A percentile compares a stretch with the other conserved stretches of the same genome.
phyloP scores from a whole-genome alignment of 35 echinoderm and acorn worm genomes.

The Ophiothrix spiculata region DNA sequence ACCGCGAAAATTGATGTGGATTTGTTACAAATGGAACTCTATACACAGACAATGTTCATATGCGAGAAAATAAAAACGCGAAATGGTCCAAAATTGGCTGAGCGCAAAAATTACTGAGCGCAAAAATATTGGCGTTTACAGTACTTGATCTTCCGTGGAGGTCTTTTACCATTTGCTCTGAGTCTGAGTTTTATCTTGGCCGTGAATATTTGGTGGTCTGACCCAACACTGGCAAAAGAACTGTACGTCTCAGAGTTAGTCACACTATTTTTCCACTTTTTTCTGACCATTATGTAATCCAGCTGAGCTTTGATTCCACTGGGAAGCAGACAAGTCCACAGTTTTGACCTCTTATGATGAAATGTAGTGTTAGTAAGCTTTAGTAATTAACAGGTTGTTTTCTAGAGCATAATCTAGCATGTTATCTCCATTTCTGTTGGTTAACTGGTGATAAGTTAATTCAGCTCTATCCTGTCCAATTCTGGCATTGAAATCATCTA shows the following conservation, averaged over 20 bases:
- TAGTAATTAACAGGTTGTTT: not conserved
- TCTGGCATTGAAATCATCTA: not conserved
- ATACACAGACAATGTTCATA: no score
- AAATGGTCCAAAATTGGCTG: no score
- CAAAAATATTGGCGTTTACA: no score
- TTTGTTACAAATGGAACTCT: no score
- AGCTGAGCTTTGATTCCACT: no score
- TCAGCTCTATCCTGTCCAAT: not conserved
- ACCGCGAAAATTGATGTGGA: no score
- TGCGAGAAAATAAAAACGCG: no score
- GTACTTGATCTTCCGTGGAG: not conserved
- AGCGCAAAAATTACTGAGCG: no score
- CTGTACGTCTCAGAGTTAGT: not conserved
- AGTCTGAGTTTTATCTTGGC: not conserved
- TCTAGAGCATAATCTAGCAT: not conserved
- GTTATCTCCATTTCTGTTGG: not conserved
- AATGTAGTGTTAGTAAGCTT: slow-evolving; percentile 22
- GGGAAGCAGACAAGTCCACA: not conserved
- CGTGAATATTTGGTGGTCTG: not conserved
- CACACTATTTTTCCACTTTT: not conserved
- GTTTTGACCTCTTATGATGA: not conserved
- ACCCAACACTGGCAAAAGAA: not conserved
- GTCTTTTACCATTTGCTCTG: not conserved
- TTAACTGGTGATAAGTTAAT: not conserved
- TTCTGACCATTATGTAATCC: not conserved